phyloP scores from a whole-genome alignment of 1,140 invertebrate species.

The Aphelenchoides besseyi region DNA sequence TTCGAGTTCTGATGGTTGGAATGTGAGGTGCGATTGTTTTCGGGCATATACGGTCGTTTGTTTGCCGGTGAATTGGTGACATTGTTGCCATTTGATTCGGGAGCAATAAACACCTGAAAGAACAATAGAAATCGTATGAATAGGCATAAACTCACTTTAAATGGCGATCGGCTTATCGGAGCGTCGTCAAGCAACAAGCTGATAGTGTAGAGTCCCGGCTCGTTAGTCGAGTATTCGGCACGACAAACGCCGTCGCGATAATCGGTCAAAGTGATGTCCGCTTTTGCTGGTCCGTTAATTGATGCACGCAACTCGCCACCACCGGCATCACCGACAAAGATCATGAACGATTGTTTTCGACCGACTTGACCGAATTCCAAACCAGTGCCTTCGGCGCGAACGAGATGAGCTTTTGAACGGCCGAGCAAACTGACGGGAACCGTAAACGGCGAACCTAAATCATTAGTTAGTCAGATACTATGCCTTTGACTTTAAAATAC shows the following conservation, averaged over 20 bases:
- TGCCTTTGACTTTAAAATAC: too few species aligned
- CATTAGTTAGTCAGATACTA: too few species aligned
- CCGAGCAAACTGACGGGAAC: slow-evolving; percentile 34
- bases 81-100: slow-evolving; percentile 14
- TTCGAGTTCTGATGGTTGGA: neutral
- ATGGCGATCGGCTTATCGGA: slow-evolving; percentile 32
- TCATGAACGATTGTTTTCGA: slow-evolving; percentile 18
- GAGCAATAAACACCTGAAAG: slow-evolving; percentile 27
- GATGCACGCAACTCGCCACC: slow-evolving; percentile 27
- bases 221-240: slow-evolving; percentile 30
- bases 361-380: slow-evolving; percentile 26
- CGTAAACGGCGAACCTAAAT: slow-evolving; percentile 34
- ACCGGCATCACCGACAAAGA: slow-evolving; percentile 25
- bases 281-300: slow-evolving; percentile 34
- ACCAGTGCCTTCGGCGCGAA: slow-evolving; percentile 25
- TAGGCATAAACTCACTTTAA: slow-evolving; percentile 29
- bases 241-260: slow-evolving; percentile 25
- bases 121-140: slow-evolving; percentile 3
- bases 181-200: slow-evolving; percentile 30
- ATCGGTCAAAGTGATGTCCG: slow-evolving; percentile 25
- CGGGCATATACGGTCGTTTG: slow-evolving; percentile 11
- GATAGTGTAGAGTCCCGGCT: slow-evolving; percentile 38
- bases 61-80: neutral
- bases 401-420: slow-evolving; percentile 22
- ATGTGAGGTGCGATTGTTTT: neutral